phyloP scores from a whole-genome alignment of 2,113 vertebrate species.

The Upupa epops region DNA sequence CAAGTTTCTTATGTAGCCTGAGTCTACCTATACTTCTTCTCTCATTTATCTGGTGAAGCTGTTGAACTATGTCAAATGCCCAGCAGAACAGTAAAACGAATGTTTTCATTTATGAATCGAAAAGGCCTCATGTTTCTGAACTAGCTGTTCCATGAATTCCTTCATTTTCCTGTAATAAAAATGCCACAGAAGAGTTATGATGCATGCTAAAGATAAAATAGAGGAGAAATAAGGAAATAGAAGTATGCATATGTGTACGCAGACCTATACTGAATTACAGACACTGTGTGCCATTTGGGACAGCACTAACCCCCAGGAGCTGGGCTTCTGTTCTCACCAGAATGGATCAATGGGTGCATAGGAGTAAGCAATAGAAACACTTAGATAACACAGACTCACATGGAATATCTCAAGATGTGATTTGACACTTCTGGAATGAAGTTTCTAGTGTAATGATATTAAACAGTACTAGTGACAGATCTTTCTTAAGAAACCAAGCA shows the following conservation, averaged over 20 bases:
- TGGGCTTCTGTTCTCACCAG: not conserved
- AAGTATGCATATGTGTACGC: not conserved
- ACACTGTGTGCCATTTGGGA: not conserved
- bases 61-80: not conserved
- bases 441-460: not conserved
- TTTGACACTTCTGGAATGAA: not conserved
- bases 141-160: not conserved
- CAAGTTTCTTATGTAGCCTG: not conserved
- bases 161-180: constrained; percentile 25
- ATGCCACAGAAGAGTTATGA: not conserved
- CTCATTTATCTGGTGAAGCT: not conserved
- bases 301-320: not conserved
- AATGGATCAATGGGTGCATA: not conserved
- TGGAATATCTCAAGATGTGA: not conserved
- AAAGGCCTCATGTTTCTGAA: not conserved
- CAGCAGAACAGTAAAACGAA: constrained; percentile 11
- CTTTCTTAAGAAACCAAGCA: not conserved
- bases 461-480: not conserved
- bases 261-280: not conserved
- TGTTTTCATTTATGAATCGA: constrained; percentile 15
- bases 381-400: not conserved
- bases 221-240: not conserved
- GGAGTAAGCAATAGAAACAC: not conserved
- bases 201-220: not conserved
- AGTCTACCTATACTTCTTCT: not conserved